Evolutionary conservation across 2,888 invertebrate genomes (phyloP).

Genomic region (Chromoteleia sp.): DNA sequence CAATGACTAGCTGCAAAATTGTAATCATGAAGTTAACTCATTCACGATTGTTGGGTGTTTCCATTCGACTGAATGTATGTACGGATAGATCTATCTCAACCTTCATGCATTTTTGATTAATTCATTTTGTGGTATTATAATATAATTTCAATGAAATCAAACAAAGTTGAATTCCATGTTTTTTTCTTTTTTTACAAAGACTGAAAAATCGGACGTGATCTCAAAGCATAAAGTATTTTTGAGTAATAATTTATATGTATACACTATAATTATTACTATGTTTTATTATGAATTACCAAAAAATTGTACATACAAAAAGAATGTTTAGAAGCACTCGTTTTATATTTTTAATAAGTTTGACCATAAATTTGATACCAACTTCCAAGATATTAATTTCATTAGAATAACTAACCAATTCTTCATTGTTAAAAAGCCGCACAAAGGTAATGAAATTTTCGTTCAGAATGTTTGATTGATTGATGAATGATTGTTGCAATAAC

Average conservation of each 20-base stretch:
- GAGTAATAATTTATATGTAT: too few species aligned
- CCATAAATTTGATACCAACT: background rate
- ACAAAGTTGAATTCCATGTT: too few species aligned
- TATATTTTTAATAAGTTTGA: too few species aligned
- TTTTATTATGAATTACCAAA: too few species aligned
- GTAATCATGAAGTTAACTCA: slow-evolving; percentile 40
- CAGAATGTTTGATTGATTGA: background rate
- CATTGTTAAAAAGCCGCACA: background rate
- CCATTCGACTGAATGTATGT: slow-evolving; percentile 2
- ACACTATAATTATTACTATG: too few species aligned
- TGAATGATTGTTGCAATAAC: background rate
- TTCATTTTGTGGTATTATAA: slow-evolving; percentile 2
- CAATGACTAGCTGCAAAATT: slow-evolving; percentile 39
- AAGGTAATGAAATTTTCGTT: slow-evolving; percentile 1
- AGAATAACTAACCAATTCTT: background rate
- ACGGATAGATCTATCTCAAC: slow-evolving; percentile 9
- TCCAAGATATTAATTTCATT: background rate
- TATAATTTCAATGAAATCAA: background rate
- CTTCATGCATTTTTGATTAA: slow-evolving; percentile 20
- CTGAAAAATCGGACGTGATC: too few species aligned
- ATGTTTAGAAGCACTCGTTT: too few species aligned
- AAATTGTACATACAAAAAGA: too few species aligned
- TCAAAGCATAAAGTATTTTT: too few species aligned
- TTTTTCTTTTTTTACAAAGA: too few species aligned
- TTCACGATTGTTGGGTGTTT: slow-evolving; percentile 18